A percentile compares a stretch with the other conserved stretches of the same genome.
phyloP scores from a whole-genome alignment of 2,888 invertebrate species.

The Exephanes ischioxanthus region DNA sequence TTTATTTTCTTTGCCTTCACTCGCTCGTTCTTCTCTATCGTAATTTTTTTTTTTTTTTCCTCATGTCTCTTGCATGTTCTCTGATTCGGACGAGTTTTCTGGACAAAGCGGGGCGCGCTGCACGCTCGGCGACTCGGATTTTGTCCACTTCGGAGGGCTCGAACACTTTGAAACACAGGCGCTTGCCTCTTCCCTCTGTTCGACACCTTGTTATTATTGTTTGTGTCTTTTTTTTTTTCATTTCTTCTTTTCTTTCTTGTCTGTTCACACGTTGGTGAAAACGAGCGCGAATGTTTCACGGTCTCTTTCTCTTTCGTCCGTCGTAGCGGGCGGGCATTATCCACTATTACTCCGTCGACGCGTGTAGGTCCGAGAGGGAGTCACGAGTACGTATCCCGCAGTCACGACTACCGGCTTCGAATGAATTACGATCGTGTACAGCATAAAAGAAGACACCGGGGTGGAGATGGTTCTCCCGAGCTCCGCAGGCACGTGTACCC shows the following conservation, averaged over 20 bases:
- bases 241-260: neutral
- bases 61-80: neutral
- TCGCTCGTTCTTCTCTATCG: constrained; percentile 1
- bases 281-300: constrained; percentile 1
- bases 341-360: constrained; percentile 21
- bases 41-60: neutral
- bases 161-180: constrained; percentile 37
- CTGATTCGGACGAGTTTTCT: constrained; percentile 24
- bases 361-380: constrained; percentile 18
- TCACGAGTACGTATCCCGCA: constrained; percentile 32
- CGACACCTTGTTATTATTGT: constrained; percentile 22
- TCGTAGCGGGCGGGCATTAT: neutral
- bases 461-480: neutral
- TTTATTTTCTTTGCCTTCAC: constrained; percentile 18
- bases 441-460: constrained; percentile 34
- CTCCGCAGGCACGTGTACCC: neutral
- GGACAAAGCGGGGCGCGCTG: constrained; percentile 33
- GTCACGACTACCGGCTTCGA: constrained; percentile 51
- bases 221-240: constrained; percentile 9
- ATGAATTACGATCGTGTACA: constrained; percentile 57
- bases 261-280: neutral
- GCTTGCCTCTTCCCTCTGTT: neutral
- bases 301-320: constrained; percentile 16
- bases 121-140: constrained; percentile 32
- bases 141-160: constrained; percentile 42